Evolutionary conservation across 2,797 vertebrate genomes (phyloP).

Genomic region (Cheirogaleus major): DNA sequence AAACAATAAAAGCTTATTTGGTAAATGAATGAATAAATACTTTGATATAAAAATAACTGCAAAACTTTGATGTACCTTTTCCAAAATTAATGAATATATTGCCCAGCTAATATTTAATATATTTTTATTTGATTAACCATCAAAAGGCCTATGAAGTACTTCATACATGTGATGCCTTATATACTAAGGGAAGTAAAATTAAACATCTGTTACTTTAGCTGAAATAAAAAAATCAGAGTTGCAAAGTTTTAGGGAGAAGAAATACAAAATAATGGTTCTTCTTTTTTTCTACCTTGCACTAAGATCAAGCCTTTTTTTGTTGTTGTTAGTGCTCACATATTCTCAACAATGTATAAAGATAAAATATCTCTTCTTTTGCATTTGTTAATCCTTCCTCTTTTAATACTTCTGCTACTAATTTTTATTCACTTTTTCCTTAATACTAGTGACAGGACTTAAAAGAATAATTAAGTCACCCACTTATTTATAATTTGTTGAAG

Average conservation of each 20-base stretch:
- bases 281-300: background rate
- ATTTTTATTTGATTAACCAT: constrained; percentile 35
- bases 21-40: background rate
- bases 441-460: background rate
- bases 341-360: background rate
- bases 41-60: background rate
- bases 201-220: background rate
- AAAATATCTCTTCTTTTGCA: background rate
- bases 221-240: background rate
- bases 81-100: background rate
- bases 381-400: background rate
- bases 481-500: constrained; percentile 34
- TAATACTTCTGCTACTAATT: constrained; percentile 14
- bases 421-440: constrained; percentile 23
- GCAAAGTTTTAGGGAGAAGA: background rate
- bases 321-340: background rate
- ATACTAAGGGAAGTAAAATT: background rate
- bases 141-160: background rate
- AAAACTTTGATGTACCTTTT: background rate
- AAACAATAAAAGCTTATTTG: background rate
- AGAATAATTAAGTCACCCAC: background rate
- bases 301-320: background rate
- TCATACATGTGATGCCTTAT: background rate
- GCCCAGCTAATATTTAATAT: background rate
- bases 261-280: background rate